A percentile compares a stretch with the other conserved stretches of the same genome.
phyloP scores from a whole-genome alignment of 2,888 invertebrate species.

The Eristalinus aeneus region DNA sequence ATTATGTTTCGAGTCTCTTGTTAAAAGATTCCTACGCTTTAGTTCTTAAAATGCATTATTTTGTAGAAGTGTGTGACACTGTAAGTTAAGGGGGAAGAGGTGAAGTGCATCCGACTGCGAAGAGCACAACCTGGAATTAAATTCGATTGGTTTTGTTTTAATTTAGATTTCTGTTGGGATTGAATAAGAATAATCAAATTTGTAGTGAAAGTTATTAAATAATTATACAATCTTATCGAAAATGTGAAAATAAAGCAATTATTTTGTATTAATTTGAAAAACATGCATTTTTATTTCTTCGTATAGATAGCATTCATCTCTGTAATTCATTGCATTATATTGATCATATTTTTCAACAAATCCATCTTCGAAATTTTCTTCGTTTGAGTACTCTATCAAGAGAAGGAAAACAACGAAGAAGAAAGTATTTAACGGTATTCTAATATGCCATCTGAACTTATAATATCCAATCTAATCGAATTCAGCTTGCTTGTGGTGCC shows the following conservation, averaged over 20 bases:
- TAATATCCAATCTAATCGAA: no score
- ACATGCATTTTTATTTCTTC: background rate
- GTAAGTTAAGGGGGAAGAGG: background rate
- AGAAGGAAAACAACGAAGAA: no score
- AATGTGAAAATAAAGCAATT: constrained; percentile 61
- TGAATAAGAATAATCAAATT: constrained; percentile 40
- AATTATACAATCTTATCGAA: constrained; percentile 64
- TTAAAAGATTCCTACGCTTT: background rate
- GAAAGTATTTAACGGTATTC: no score
- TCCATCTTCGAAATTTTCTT: no score
- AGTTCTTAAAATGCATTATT: background rate
- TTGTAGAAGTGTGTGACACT: constrained; percentile 27
- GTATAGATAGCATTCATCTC: no score
- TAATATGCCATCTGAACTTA: no score
- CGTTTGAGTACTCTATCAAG: no score
- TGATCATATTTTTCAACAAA: no score
- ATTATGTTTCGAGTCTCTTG: background rate
- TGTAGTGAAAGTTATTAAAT: constrained; percentile 60
- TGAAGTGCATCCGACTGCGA: background rate
- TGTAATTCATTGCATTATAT: no score
- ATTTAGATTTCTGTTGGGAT: constrained; percentile 13
- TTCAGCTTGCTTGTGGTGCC: no score
- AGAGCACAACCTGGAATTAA: background rate
- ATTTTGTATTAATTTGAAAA: constrained; percentile 66
- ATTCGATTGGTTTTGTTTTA: constrained; percentile 6